phyloP scores from a whole-genome alignment of 2,888 invertebrate genomes.

The Hypena proboscidalis region DNA sequence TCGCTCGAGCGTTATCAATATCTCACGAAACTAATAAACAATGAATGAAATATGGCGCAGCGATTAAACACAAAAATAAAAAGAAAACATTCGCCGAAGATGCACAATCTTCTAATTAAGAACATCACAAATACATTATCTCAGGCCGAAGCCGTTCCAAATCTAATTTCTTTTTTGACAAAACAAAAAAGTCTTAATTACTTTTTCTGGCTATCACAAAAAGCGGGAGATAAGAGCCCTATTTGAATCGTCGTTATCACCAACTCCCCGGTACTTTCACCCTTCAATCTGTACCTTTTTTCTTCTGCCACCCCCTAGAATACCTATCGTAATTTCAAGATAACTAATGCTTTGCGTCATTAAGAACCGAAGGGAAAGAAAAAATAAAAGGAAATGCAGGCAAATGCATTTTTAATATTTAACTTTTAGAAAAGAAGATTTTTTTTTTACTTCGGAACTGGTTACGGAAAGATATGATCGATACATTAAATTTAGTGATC shows the following conservation, averaged over 20 bases:
- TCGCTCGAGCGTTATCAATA: conserved; percentile 37
- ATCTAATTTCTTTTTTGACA: conserved; percentile 72
- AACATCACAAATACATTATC: conserved; percentile 77
- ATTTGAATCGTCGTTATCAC: conserved; percentile 79
- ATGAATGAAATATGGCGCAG: conserved; percentile 34
- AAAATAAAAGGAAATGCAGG: conserved; percentile 56
- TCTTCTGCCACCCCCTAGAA: conserved; percentile 59
- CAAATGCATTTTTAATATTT: conserved; percentile 77
- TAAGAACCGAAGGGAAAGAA: conserved; percentile 63
- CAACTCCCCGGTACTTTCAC: conserved; percentile 67
- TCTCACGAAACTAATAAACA: conserved; percentile 33
- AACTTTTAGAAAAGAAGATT: conserved; percentile 25
- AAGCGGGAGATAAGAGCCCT: conserved; percentile 74
- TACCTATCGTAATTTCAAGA: conserved; percentile 81
- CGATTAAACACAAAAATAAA: conserved; percentile 40
- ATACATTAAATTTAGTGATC: conserved; percentile 13
- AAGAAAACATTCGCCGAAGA: conserved; percentile 45
- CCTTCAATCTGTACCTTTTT: conserved; percentile 69
- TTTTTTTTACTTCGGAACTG: conserved; percentile 25
- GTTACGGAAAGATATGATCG: conserved; percentile 12
- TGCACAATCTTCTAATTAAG: conserved; percentile 68
- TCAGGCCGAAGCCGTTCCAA: conserved; percentile 55
- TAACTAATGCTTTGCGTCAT: conserved; percentile 80
- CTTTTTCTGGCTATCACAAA: conserved; percentile 76
- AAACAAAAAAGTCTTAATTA: conserved; percentile 79